Evolutionary conservation across 1,140 invertebrate species (phyloP), one percentile per base, ranked within the genome.

Genomic region (Drosophila pseudoobscura): DNA sequence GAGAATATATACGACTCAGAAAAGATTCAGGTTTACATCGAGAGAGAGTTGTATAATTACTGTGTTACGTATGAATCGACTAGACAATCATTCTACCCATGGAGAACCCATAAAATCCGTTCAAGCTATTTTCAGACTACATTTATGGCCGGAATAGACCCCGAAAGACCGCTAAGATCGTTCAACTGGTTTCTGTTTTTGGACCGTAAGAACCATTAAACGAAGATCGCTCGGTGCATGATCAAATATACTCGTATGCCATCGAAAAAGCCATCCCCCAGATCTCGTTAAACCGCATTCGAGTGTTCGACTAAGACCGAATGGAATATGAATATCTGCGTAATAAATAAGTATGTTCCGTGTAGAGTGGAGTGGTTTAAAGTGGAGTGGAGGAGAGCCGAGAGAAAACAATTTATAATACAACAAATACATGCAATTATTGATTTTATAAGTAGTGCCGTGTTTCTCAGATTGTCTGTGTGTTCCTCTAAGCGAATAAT

Each of bases 371-470:
- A 26, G 24, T 39, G 3, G 11, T 3, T 39, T 13, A 11, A 1
- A 13, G 11, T 13, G 11, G 35, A 39, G 11, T 13, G 35, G 35
- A 39, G 35, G 35, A 13, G 63, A 68, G 63, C 63, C 51, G 39
- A 20, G 61, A 66, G 29, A 9, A 39, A 43, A 35, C 17, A 49
- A 70, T 69, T 69, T 69, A 47, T 44, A 59, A 52, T 49, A 35
- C 41, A 39, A 47, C 50, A 58, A 65, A 49, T 65, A 55, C 35
- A 75, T 66, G 53, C 54, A 57, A 69, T 73, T 80, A 87, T 85
- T 75, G 80, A 85, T 85, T 75, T 77, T 60, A 65, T 63, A 78
- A 69, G 64, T 82, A 62, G 63, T 72, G 82, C 62, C 70, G 66
- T 70, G 63, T 63, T 61, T 72, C 60, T 65, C 60, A 57, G 78